Percentiles rank a stretch among this genome's conserved stretches.
Evolutionary conservation across 2,113 vertebrate species (phyloP).

Genomic region (Conger conger): DNA sequence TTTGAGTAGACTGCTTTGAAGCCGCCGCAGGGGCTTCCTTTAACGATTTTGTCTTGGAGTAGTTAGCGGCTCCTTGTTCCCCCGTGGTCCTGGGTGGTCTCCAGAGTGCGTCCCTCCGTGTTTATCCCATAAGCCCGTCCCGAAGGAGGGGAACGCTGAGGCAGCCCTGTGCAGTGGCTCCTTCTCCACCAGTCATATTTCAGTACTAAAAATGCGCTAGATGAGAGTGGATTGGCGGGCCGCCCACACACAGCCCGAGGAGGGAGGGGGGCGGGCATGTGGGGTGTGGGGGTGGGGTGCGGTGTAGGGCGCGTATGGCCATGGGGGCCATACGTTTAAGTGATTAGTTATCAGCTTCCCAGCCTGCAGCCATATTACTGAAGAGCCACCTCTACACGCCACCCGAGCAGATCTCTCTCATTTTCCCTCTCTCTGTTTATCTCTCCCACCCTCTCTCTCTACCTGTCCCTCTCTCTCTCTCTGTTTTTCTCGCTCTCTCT

Average conservation of each 20-base stretch:
- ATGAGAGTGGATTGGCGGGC: not conserved
- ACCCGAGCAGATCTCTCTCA: not conserved
- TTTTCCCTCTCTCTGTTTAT: not conserved
- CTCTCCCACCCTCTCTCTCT: not conserved
- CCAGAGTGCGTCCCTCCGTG: not conserved
- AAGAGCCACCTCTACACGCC: not conserved
- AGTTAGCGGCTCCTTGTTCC: not conserved
- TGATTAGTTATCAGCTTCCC: conserved; percentile 7
- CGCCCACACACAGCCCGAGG: not conserved
- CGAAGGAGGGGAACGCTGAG: not conserved
- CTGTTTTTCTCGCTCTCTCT: too few relatives aligned
- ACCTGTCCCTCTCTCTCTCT: not conserved
- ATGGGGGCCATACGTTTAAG: conserved; percentile 2
- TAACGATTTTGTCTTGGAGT: too few relatives aligned
- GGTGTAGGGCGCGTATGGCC: not conserved
- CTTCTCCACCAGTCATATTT: not conserved
- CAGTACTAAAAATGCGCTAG: not conserved
- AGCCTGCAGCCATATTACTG: not conserved
- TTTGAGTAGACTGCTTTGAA: too few relatives aligned
- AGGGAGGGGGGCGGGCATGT: too few relatives aligned
- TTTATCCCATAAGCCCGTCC: not conserved
- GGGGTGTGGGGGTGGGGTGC: too few relatives aligned
- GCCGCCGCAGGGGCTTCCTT: too few relatives aligned
- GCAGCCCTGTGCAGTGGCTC: not conserved
- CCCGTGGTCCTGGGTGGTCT: not conserved